Conservation (phyloP, 1,140 invertebrate species). For the Venturia canescens region DNA sequence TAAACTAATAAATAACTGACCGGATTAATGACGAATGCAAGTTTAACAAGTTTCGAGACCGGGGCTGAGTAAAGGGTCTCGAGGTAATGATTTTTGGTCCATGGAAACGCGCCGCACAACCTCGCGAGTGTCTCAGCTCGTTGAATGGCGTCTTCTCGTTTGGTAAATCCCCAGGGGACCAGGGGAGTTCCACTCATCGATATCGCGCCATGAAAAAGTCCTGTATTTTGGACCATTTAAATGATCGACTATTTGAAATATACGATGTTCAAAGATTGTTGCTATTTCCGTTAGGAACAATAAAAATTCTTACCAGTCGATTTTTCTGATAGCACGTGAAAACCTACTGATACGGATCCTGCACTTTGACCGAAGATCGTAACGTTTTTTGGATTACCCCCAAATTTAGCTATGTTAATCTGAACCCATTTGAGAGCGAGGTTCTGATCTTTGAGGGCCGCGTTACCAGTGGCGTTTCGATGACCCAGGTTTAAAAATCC, state of each 20-base stretch:
- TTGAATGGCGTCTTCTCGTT: slow-evolving; percentile 74
- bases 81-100: slow-evolving; percentile 22
- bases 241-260: neutral
- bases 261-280: no score
- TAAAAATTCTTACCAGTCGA: slow-evolving; percentile 61
- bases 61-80: slow-evolving; percentile 43
- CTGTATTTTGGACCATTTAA: neutral
- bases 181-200: slow-evolving; percentile 82
- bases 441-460: slow-evolving; percentile 62
- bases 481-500: slow-evolving; percentile 79
- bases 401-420: slow-evolving; percentile 70
- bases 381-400: slow-evolving; percentile 65
- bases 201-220: slow-evolving; percentile 67
- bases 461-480: slow-evolving; percentile 81
- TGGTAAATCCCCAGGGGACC: slow-evolving; percentile 81
- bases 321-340: slow-evolving; percentile 59
- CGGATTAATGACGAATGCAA: slow-evolving; percentile 16
- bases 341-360: slow-evolving; percentile 60
- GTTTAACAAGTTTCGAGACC: slow-evolving; percentile 31
- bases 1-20: neutral
- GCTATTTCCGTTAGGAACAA: no score
- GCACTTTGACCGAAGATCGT: slow-evolving; percentile 74
- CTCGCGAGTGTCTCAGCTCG: slow-evolving; percentile 72
- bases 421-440: slow-evolving; percentile 74
- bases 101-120: slow-evolving; percentile 65